phyloP scores from a whole-genome alignment of 2,797 vertebrate genomes.

The Intellagama lesueurii region DNA sequence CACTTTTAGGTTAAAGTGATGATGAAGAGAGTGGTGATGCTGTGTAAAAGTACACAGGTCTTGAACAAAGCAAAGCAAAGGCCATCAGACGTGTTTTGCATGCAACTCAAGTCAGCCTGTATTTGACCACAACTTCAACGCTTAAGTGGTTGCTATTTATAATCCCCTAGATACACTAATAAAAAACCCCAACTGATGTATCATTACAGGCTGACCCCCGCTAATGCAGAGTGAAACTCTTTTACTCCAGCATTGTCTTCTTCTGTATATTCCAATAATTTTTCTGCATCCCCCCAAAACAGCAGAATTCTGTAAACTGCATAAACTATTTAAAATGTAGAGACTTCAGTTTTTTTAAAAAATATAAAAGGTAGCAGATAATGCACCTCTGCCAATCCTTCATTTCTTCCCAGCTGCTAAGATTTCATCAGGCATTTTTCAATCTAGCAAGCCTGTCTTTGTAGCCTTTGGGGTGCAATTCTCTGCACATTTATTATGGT shows the following conservation, averaged over 20 bases:
- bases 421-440: neutral
- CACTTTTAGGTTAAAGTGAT: neutral
- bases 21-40: neutral
- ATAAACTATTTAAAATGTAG: too few species aligned
- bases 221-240: neutral
- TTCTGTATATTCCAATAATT: too few species aligned
- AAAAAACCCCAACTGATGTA: neutral
- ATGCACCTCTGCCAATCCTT: neutral
- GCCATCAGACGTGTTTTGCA: neutral
- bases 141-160: neutral
- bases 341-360: neutral
- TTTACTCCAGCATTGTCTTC: too few species aligned
- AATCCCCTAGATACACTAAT: neutral
- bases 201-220: neutral
- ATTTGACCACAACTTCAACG: too few species aligned
- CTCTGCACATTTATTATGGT: neutral
- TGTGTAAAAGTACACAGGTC: neutral
- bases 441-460: neutral
- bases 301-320: too few species aligned
- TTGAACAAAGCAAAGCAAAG: neutral
- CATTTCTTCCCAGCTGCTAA: neutral
- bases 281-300: too few species aligned
- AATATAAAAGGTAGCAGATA: neutral
- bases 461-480: neutral
- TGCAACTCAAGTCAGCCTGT: neutral